Percentiles rank a stretch among this genome's conserved stretches.
Evolutionary conservation across 1,140 invertebrate genomes (phyloP).

Genomic region (Atta colombica): DNA sequence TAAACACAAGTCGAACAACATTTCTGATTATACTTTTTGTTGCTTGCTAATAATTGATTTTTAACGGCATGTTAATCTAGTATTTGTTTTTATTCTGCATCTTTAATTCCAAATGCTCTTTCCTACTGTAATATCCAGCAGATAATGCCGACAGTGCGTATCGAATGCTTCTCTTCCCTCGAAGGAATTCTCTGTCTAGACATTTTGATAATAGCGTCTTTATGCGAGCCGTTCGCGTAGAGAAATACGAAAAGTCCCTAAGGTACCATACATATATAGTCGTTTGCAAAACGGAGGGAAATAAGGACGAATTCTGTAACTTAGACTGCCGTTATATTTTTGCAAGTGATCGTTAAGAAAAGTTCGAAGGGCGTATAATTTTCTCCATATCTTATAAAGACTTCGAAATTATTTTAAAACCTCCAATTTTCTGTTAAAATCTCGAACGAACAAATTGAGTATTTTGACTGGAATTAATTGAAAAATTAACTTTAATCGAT

Average conservation of each 20-base stretch:
- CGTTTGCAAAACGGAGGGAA: slow-evolving; percentile 32
- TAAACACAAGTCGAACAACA: neutral
- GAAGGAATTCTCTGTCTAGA: slow-evolving; percentile 53
- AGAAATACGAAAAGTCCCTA: slow-evolving; percentile 57
- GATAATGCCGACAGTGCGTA: neutral
- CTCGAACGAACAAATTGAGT: neutral
- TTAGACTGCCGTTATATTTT: slow-evolving; percentile 39
- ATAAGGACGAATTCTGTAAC: slow-evolving; percentile 8
- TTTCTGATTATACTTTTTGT: neutral
- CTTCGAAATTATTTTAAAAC: neutral
- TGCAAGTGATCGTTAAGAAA: neutral
- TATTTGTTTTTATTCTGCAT: neutral
- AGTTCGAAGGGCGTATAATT: neutral
- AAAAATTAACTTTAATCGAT: neutral
- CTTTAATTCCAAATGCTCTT: neutral
- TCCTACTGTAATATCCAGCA: neutral
- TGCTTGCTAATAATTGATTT: neutral
- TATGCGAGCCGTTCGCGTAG: slow-evolving; percentile 40
- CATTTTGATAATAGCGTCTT: slow-evolving; percentile 63
- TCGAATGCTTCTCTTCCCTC: neutral
- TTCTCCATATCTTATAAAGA: neutral
- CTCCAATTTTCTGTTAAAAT: neutral
- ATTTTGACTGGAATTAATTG: neutral
- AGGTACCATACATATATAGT: slow-evolving; percentile 27
- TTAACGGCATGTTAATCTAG: neutral